A percentile compares a stretch with the other conserved stretches of the same genome.
Conservation (phyloP, 2,113 vertebrate genomes). For the Cairina moschata region DNA sequence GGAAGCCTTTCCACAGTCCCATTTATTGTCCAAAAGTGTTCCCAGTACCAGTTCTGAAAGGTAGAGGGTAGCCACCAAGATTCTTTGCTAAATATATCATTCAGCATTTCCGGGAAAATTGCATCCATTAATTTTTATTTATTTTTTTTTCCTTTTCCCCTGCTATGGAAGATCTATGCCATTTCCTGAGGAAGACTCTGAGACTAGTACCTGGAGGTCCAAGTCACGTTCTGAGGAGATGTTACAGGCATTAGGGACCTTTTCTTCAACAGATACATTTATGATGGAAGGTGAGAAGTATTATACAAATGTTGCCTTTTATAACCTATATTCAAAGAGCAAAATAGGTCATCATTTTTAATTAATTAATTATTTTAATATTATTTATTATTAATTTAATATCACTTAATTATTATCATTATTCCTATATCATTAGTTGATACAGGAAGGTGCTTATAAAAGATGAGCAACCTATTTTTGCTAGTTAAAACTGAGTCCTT, state of each 20-base stretch:
- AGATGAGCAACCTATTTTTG: neutral
- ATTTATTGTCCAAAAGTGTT: conserved; percentile 78
- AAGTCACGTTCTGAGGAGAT: conserved; percentile 85
- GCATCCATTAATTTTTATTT: neutral
- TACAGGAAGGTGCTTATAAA: neutral
- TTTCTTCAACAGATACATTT: conserved; percentile 84
- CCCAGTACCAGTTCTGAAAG: conserved; percentile 79
- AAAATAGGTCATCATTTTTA: neutral
- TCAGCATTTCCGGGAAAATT: neutral
- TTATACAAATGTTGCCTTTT: neutral
- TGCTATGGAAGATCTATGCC: conserved; percentile 49
- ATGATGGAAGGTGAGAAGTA: conserved; percentile 85
- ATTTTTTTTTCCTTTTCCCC: neutral
- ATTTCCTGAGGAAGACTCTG: conserved; percentile 81
- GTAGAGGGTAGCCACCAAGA: conserved; percentile 56
- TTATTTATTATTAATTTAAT: too few relatives aligned
- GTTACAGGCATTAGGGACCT: conserved; percentile 79
- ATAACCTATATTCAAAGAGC: neutral
- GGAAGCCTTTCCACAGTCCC: conserved; percentile 66
- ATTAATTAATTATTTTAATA: too few relatives aligned
- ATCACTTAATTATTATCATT: too few relatives aligned
- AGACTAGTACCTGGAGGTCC: conserved; percentile 69
- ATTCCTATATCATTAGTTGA: neutral
- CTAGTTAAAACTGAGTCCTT: neutral
- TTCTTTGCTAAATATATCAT: neutral